Conservation (phyloP, 1,140 invertebrate genomes). For the Calliopsis andreniformis region DNA sequence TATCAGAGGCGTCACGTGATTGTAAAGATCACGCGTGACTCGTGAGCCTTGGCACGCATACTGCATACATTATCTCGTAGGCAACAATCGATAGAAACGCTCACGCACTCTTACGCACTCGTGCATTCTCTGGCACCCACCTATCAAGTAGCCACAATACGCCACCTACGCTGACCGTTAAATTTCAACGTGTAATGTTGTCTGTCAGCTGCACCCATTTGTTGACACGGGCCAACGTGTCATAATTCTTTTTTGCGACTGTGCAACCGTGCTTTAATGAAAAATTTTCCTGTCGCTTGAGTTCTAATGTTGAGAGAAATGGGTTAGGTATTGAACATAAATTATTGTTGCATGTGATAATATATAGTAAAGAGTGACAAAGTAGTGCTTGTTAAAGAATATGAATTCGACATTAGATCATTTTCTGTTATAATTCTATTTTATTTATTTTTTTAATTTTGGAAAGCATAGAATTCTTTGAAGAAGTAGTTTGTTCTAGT, state of each 20-base stretch:
- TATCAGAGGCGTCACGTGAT: constrained; percentile 49
- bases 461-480: too few relatives aligned
- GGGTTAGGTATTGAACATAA: background rate
- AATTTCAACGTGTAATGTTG: constrained; percentile 36
- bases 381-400: too few relatives aligned
- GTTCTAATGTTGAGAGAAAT: background rate
- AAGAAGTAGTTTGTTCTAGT: too few relatives aligned
- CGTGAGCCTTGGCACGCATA: constrained; percentile 66
- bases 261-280: background rate
- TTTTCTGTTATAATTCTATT: too few relatives aligned
- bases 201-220: constrained; percentile 50
- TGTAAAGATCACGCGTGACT: constrained; percentile 53
- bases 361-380: too few relatives aligned
- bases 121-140: constrained; percentile 45
- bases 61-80: constrained; percentile 30
- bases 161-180: constrained; percentile 57
- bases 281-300: background rate
- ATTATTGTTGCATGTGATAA: too few relatives aligned
- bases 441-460: too few relatives aligned
- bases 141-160: constrained; percentile 46
- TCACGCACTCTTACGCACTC: constrained; percentile 36
- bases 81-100: constrained; percentile 52
- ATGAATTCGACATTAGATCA: too few relatives aligned
- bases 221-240: constrained; percentile 42
- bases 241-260: constrained; percentile 15